phyloP scores from a whole-genome alignment of 2,113 vertebrate species.

The Mustela nigripes region DNA sequence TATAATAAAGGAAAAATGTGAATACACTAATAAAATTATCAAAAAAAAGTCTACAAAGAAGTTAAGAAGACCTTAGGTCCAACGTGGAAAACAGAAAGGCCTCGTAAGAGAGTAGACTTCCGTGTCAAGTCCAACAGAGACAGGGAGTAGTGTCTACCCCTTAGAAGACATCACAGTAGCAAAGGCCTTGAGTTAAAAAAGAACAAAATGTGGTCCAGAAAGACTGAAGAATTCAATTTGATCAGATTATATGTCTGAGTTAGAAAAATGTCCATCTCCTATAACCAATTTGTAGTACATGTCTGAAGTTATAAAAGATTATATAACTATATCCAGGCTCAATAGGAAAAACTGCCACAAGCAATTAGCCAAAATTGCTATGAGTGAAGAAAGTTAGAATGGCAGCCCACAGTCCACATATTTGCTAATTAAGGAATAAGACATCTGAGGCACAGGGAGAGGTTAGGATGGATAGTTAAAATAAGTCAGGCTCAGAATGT shows the following conservation, averaged over 20 bases:
- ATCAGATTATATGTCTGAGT: slow-evolving; percentile 19
- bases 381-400: background rate
- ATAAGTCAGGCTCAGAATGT: background rate
- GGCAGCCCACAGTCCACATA: background rate
- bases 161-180: background rate
- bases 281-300: background rate
- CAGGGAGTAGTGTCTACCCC: background rate
- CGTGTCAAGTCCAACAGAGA: background rate
- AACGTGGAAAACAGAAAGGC: background rate
- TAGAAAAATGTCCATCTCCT: background rate
- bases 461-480: background rate
- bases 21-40: background rate
- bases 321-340: background rate
- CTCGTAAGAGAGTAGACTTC: background rate
- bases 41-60: background rate
- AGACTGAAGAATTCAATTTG: background rate
- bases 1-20: slow-evolving; percentile 20
- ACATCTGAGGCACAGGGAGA: background rate
- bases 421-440: background rate
- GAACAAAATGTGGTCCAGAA: background rate
- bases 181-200: slow-evolving; percentile 23
- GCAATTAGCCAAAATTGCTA: background rate
- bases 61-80: background rate
- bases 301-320: slow-evolving; percentile 41
- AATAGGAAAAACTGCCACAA: background rate